Evolutionary conservation across 2,113 vertebrate genomes (phyloP).

Genomic region (Prietella phreatophila): DNA sequence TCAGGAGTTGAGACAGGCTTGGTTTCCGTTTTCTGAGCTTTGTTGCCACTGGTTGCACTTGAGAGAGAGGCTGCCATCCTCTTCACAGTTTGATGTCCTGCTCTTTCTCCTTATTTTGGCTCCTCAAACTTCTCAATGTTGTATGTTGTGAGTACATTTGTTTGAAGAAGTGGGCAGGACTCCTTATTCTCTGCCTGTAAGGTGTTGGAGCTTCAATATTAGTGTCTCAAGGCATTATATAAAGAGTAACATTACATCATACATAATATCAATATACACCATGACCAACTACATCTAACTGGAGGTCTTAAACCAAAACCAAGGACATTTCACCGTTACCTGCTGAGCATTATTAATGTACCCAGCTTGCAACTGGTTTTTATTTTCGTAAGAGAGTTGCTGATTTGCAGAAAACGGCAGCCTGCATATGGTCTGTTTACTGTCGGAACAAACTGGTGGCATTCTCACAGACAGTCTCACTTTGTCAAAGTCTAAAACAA

Average conservation of each 20-base stretch:
- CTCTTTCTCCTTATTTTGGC: constrained; percentile 37
- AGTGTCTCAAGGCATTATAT: not conserved
- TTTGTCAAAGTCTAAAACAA: constrained; percentile 16
- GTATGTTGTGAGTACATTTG: constrained; percentile 55
- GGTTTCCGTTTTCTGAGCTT: constrained; percentile 35
- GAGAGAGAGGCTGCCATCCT: constrained; percentile 40
- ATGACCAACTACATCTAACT: not conserved
- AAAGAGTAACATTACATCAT: not conserved
- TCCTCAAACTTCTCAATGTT: constrained; percentile 33
- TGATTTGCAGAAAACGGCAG: constrained; percentile 32
- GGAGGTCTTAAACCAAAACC: not conserved
- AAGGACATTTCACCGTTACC: constrained; percentile 6
- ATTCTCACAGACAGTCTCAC: constrained; percentile 16
- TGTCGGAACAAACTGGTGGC: not conserved
- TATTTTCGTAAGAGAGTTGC: constrained; percentile 1
- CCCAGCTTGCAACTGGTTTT: constrained; percentile 2
- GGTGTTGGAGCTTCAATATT: constrained; percentile 43
- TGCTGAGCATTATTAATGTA: constrained; percentile 13
- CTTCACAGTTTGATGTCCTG: constrained; percentile 10
- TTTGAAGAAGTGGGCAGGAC: constrained; percentile 57
- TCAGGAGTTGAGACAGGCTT: not conserved
- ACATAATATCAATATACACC: not conserved
- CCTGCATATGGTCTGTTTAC: constrained; percentile 8
- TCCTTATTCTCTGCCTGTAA: constrained; percentile 58
- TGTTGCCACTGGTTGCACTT: constrained; percentile 46